Evolutionary conservation across 1,140 invertebrate species (phyloP).

Genomic region (Diploscapter pachys): DNA sequence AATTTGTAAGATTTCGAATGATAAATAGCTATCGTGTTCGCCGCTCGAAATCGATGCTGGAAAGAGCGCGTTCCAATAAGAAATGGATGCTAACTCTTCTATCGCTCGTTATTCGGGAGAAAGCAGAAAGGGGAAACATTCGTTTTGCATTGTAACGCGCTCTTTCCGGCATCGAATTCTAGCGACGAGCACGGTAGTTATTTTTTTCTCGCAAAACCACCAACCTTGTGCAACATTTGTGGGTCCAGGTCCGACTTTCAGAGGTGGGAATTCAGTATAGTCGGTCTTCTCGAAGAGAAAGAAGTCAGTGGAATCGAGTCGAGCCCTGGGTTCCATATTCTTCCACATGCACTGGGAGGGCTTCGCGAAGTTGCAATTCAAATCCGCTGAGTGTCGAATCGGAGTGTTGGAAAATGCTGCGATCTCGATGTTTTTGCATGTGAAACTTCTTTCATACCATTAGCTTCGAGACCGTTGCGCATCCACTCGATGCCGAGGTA

Average conservation of each 20-base stretch:
- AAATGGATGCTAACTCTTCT: too few relatives aligned
- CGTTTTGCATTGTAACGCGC: too few relatives aligned
- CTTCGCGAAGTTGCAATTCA: constrained; percentile 52
- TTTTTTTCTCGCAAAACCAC: not conserved
- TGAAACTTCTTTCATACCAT: too few relatives aligned
- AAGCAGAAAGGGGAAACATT: too few relatives aligned
- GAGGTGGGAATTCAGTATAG: constrained; percentile 48
- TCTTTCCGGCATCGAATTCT: too few relatives aligned
- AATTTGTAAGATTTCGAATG: too few relatives aligned
- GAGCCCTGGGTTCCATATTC: constrained; percentile 38
- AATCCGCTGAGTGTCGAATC: constrained; percentile 47
- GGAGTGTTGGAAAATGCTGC: constrained; percentile 35
- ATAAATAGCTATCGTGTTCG: too few relatives aligned
- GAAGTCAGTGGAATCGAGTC: constrained; percentile 50
- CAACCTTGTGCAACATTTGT: constrained; percentile 42
- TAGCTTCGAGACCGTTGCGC: constrained; percentile 23
- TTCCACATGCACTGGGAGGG: constrained; percentile 49
- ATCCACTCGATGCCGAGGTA: constrained; percentile 42
- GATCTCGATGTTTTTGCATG: constrained; percentile 6
- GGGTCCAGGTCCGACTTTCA: constrained; percentile 54
- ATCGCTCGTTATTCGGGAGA: too few relatives aligned
- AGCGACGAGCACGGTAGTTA: too few relatives aligned
- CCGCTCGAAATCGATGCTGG: too few relatives aligned
- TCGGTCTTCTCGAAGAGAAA: constrained; percentile 53
- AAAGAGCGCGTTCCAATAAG: too few relatives aligned